A percentile compares a stretch with the other conserved stretches of the same genome.
phyloP scores from a whole-genome alignment of 2,797 vertebrate genomes.

The Falco concolor region DNA sequence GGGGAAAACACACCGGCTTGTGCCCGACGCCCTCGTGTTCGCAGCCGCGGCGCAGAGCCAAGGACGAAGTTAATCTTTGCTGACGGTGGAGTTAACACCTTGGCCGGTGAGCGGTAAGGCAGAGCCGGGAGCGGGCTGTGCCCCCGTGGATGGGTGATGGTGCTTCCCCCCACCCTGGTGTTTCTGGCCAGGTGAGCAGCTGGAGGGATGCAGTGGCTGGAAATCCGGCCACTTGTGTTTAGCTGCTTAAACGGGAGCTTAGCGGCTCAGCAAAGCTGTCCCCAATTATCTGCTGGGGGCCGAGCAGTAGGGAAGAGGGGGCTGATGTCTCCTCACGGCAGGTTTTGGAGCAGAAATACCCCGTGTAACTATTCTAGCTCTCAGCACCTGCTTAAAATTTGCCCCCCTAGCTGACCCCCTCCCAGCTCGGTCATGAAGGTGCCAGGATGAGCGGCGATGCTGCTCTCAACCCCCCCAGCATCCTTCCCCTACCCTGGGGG shows the following conservation, averaged over 20 bases:
- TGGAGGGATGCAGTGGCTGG: background rate
- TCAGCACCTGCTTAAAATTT: background rate
- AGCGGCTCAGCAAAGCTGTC: background rate
- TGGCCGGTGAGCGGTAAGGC: background rate
- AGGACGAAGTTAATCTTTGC: background rate
- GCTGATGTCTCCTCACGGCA: background rate
- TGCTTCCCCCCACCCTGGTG: rapidly evolving
- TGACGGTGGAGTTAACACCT: background rate
- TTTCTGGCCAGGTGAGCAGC: background rate
- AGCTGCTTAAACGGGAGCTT: slow-evolving; percentile 28
- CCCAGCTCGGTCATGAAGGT: rapidly evolving
- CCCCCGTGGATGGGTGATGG: background rate
- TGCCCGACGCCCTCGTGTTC: rapidly evolving
- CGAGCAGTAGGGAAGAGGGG: background rate
- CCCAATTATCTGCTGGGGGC: background rate
- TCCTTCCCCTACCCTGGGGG: background rate
- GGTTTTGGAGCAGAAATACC: background rate
- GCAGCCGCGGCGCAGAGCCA: background rate
- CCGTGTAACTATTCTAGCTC: rapidly evolving
- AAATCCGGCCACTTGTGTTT: background rate
- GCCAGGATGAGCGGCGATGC: rapidly evolving
- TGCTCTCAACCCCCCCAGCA: background rate
- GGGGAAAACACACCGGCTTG: rapidly evolving
- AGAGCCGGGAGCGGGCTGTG: background rate
- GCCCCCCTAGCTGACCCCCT: rapidly evolving